A percentile compares a stretch with the other conserved stretches of the same genome.
These are phyloP conservation scores for Gadus macrocephalus DNA, from an alignment of 2,113 vertebrate species.

Conservation along the genomic window DNA sequence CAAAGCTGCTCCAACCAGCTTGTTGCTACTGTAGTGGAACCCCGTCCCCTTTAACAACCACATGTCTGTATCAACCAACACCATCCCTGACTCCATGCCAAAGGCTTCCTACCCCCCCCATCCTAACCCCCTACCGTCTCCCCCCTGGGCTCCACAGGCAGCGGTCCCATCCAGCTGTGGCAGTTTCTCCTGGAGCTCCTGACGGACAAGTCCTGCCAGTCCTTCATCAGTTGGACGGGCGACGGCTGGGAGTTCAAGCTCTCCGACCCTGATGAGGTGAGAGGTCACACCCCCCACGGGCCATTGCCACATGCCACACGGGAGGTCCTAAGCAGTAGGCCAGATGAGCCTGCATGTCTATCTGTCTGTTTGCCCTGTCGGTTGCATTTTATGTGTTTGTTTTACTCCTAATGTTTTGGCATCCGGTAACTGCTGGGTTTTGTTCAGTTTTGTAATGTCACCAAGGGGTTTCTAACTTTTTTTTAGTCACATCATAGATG, in stretches of 20 bases:
- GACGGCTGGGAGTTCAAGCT: constrained; percentile 99
- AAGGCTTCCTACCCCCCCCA: neutral
- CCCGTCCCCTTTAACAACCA: too few species aligned
- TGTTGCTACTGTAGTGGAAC: too few species aligned
- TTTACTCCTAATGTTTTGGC: too few species aligned
- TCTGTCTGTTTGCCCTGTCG: constrained; percentile 15
- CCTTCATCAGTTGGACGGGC: constrained; percentile 99
- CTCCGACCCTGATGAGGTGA: constrained; percentile 98
- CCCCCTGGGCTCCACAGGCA: constrained; percentile 75
- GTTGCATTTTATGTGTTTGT: too few species aligned
- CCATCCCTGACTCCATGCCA: too few species aligned
- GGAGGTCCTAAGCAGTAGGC: constrained; percentile 59
- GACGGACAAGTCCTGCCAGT: constrained; percentile 98
- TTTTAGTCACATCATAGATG: too few species aligned
- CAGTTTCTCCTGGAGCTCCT: constrained; percentile 97
- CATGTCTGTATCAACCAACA: too few species aligned
- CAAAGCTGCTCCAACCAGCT: too few species aligned
- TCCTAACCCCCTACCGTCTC: constrained; percentile 6
- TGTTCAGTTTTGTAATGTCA: too few species aligned
- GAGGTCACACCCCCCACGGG: constrained; percentile 42
- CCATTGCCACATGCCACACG: constrained; percentile 11
- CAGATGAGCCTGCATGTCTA: constrained; percentile 59
- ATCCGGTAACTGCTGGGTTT: too few species aligned
- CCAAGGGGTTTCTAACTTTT: too few species aligned
- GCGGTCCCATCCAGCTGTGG: constrained; percentile 98